These are phyloP conservation scores for Zosterops borbonicus DNA, from an alignment of 2,113 vertebrate species.

Conservation along the genomic window DNA sequence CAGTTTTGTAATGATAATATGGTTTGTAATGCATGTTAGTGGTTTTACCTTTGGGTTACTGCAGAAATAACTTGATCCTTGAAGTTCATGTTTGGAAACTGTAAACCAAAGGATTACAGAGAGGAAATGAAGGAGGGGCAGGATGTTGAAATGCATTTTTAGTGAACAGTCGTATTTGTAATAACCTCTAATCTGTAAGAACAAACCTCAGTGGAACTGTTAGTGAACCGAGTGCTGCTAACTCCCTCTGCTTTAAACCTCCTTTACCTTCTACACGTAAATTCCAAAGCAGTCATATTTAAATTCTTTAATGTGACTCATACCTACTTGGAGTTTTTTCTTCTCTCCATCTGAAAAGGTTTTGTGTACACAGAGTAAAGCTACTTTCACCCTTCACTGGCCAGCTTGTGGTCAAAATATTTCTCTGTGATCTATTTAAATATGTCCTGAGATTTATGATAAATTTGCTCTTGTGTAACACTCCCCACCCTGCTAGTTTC, in stretches of 20 bases:
- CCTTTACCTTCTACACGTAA: background rate
- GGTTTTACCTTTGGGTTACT: background rate
- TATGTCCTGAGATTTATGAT: background rate
- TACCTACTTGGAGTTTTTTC: background rate
- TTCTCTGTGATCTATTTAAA: background rate
- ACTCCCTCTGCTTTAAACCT: background rate
- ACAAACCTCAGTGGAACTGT: background rate
- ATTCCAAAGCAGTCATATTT: background rate
- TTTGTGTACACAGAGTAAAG: background rate
- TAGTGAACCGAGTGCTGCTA: background rate
- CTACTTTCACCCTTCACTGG: constrained; percentile 2
- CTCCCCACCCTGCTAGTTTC: background rate
- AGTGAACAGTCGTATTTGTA: background rate
- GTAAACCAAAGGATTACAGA: background rate
- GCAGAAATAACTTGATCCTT: background rate
- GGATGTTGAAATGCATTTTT: constrained; percentile 19
- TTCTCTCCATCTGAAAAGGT: background rate
- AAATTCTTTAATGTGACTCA: background rate
- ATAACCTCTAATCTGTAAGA: background rate
- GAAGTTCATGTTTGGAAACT: background rate
- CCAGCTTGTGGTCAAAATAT: background rate
- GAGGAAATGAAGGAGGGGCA: background rate
- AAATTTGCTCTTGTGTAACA: background rate
- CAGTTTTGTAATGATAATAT: background rate
- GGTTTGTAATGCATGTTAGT: background rate